Evolutionary conservation across 2,797 vertebrate genomes (phyloP).

Genomic region (Tarsius wallacei): DNA sequence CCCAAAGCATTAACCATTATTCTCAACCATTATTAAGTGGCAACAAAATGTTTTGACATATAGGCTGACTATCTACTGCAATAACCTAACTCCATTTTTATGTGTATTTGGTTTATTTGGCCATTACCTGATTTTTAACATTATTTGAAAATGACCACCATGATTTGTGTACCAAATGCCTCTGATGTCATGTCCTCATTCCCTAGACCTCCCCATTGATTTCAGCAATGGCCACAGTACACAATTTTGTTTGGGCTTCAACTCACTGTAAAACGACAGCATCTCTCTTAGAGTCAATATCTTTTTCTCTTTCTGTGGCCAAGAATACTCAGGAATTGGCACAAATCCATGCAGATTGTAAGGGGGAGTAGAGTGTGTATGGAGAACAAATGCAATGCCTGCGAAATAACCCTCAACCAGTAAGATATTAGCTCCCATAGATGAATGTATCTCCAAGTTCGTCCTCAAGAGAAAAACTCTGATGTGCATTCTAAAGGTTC

Average conservation of each 20-base stretch:
- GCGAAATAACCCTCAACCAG: neutral
- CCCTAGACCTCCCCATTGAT: neutral
- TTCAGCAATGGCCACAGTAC: neutral
- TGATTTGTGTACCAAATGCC: neutral
- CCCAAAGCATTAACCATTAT: neutral
- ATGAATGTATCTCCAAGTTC: neutral
- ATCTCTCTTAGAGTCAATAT: neutral
- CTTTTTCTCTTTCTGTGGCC: neutral
- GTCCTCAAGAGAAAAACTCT: neutral
- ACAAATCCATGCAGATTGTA: neutral
- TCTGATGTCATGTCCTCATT: neutral
- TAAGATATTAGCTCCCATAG: neutral
- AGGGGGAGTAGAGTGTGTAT: rapidly evolving
- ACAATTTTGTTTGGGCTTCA: neutral
- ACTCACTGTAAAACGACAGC: neutral
- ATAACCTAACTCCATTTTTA: neutral
- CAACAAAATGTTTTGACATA: conserved; percentile 19
- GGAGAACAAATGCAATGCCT: neutral
- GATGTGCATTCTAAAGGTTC: neutral
- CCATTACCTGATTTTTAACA: neutral
- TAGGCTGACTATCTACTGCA: neutral
- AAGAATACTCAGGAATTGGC: neutral
- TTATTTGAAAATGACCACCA: neutral
- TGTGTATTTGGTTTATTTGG: neutral
- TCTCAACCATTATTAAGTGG: neutral